These are phyloP conservation scores for Gadopsis marmoratus DNA, from an alignment of 2,797 vertebrate species.

Conservation along the genomic window DNA sequence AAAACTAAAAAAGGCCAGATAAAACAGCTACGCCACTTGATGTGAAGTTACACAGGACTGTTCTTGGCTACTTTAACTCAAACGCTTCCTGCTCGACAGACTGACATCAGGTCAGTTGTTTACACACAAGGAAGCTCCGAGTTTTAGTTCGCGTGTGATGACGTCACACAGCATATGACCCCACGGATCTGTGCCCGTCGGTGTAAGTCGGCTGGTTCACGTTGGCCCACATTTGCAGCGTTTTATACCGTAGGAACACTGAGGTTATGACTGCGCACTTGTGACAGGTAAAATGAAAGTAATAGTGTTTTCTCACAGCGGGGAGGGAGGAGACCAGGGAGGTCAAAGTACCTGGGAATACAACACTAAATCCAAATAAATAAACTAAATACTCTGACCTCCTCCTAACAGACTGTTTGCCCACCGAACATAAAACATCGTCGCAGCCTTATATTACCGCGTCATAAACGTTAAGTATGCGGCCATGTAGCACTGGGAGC, in stretches of 20 bases:
- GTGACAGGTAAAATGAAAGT: constrained; percentile 19
- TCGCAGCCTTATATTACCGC: neutral
- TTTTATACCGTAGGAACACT: neutral
- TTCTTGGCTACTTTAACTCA: neutral
- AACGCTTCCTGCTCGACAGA: neutral
- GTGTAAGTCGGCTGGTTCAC: constrained; percentile 3
- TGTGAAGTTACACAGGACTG: neutral
- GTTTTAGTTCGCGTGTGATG: constrained; percentile 53
- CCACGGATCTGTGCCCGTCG: constrained; percentile 7
- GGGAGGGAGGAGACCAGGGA: constrained; percentile 2
- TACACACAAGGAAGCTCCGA: constrained; percentile 26
- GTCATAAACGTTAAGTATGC: neutral
- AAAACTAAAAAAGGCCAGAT: too few species aligned
- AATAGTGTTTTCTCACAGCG: neutral
- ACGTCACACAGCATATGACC: neutral
- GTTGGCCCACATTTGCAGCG: constrained; percentile 5
- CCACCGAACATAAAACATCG: neutral
- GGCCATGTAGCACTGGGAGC: neutral
- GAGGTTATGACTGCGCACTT: neutral
- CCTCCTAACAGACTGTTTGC: neutral
- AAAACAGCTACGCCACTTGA: neutral
- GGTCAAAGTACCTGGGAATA: neutral
- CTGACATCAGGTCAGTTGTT: constrained; percentile 47
- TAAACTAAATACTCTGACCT: neutral
- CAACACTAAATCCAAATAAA: neutral